Percentiles rank a stretch among this genome's conserved stretches.
Conservation (phyloP, 1,140 invertebrate genomes). For the Meloidogyne exigua region DNA sequence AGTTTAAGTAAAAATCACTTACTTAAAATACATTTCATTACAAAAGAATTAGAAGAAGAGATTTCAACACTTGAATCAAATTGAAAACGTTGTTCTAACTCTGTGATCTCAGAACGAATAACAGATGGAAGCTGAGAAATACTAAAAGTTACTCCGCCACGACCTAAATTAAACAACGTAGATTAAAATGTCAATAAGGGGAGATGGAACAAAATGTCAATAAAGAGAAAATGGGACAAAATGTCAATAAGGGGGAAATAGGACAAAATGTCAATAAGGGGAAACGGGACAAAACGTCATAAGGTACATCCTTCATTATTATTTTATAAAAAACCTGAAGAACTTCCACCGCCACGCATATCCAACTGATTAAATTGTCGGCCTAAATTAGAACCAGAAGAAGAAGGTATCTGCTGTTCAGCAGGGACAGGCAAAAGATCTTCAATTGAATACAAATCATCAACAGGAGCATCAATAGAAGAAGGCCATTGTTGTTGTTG, state of each 20-base stretch:
- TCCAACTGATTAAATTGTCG: not conserved
- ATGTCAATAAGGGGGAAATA: too few relatives aligned
- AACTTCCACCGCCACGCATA: not conserved
- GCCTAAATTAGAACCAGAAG: not conserved
- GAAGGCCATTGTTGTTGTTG: conserved; percentile 22
- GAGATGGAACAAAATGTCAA: too few relatives aligned
- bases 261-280: too few relatives aligned
- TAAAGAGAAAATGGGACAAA: too few relatives aligned
- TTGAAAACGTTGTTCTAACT: conserved; percentile 38
- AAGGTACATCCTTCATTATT: not conserved
- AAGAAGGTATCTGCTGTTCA: conserved; percentile 13
- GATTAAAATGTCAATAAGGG: too few relatives aligned
- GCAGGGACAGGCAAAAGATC: conserved; percentile 36
- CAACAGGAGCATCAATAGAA: conserved; percentile 7
- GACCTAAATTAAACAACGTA: not conserved
- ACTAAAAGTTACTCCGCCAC: conserved; percentile 25
- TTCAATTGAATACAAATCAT: conserved; percentile 37
- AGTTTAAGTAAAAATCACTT: not conserved
- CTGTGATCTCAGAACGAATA: conserved; percentile 33
- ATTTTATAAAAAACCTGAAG: not conserved
- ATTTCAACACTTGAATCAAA: conserved; percentile 39
- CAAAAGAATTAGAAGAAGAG: conserved; percentile 9
- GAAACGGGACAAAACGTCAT: too few relatives aligned
- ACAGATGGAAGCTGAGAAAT: conserved; percentile 32
- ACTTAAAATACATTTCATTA: conserved; percentile 24